Evolutionary conservation across 2,797 vertebrate species (phyloP), one percentile per base, ranked within the genome.

Genomic region (Poeciliopsis gracilis): DNA sequence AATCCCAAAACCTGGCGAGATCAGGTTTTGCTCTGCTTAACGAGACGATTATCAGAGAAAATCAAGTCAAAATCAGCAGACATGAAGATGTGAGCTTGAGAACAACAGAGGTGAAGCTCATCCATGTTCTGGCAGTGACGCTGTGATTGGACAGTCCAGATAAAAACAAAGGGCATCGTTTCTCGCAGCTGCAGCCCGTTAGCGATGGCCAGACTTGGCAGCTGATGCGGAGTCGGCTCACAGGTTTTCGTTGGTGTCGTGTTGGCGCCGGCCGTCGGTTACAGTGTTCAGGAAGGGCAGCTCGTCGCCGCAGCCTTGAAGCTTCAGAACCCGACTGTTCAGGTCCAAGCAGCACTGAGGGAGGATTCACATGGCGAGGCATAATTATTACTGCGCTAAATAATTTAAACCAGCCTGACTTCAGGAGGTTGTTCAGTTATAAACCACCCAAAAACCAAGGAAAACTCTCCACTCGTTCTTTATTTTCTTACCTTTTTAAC

Each of bases 291-390:
- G 91, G 93, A 98, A 98, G 79, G 96, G 97, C 89, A 99, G 94
- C 87, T 97, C 97, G 74, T 96, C 95, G 78, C 85, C 94, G 0
- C 94, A 93, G 67, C 91, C 94, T 87, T 94, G 95, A 83, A 97
- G 94, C 79, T 94, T 94, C 89, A 99, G 94, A 75, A 97, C 94
- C 81, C 94, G 94, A 18, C 85, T 92, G 74, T 95, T 95, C 92
- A 99, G 92, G 92, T 98, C 97, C 57, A 98, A 93, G 89, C 97
- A 98, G 92, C 97, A 97, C 97, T 98, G 88, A 28, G 77, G 80
- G 59, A 73, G 66, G 71, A 61, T 11, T 73, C 38, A 77, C 8
- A 73, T 0, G 25, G 72, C 2, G n/a, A 79, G 74, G 67, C 51
- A 8, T 45, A 20, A 76, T 79, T 67, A 76, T 79, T 67, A 79